Evolutionary conservation across 1,140 invertebrate species (phyloP).

Genomic region (Acromyrmex echinatior): DNA sequence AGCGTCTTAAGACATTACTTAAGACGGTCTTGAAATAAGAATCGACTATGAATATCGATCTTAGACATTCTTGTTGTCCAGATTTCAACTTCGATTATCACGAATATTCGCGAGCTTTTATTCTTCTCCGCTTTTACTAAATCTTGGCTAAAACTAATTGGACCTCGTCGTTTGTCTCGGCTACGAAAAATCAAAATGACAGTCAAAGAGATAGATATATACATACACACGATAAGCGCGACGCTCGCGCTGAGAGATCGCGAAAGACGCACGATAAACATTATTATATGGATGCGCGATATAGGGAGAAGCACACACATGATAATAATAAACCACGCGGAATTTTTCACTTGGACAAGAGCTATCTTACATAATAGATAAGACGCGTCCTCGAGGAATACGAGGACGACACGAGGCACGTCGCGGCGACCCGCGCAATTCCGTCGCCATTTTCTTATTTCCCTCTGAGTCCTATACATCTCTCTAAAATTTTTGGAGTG

Average conservation of each 20-base stretch:
- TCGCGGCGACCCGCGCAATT: conserved; percentile 25
- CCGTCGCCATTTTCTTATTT: conserved; percentile 1
- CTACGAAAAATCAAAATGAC: conserved; percentile 41
- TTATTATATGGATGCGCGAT: conserved; percentile 40
- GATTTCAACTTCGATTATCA: neutral
- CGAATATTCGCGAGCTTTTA: conserved; percentile 3
- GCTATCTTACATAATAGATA: conserved; percentile 72
- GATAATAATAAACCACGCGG: conserved; percentile 72
- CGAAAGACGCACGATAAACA: conserved; percentile 46
- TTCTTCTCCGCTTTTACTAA: conserved; percentile 3
- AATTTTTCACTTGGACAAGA: conserved; percentile 69
- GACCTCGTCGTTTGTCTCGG: conserved; percentile 49
- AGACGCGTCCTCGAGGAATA: conserved; percentile 32
- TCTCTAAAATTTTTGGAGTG: too few relatives aligned
- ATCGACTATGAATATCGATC: too few relatives aligned
- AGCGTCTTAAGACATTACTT: too few relatives aligned
- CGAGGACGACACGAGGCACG: conserved; percentile 41
- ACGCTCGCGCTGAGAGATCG: conserved; percentile 23
- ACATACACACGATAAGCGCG: neutral
- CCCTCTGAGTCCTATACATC: neutral
- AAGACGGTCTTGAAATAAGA: too few relatives aligned
- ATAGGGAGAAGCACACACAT: conserved; percentile 60
- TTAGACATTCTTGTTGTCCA: neutral
- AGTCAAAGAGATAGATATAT: conserved; percentile 11
- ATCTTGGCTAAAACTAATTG: conserved; percentile 47